Percentiles rank a stretch among this genome's conserved stretches.
phyloP scores from a whole-genome alignment of 2,113 vertebrate genomes.

The Caranx ignobilis region DNA sequence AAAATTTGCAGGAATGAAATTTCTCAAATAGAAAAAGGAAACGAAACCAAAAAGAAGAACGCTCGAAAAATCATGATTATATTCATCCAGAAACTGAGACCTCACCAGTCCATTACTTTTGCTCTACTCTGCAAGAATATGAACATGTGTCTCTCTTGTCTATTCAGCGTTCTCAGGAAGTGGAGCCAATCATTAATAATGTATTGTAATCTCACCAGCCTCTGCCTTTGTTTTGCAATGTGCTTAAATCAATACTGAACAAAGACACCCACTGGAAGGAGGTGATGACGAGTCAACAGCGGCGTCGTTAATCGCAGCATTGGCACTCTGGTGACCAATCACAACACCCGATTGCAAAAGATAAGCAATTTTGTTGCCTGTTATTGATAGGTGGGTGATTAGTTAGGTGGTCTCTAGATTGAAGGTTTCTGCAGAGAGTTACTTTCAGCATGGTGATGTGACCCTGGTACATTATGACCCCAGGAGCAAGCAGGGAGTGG shows the following conservation, averaged over 20 bases:
- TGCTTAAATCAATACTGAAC: conserved; percentile 55
- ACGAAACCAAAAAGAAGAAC: no score
- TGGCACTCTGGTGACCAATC: conserved; percentile 20
- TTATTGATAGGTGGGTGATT: neutral
- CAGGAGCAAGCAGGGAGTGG: neutral
- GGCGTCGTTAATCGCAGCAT: neutral
- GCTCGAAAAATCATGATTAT: no score
- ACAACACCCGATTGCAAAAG: neutral
- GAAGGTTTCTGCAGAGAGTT: neutral
- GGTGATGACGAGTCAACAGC: conserved; percentile 17
- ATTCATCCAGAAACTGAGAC: neutral
- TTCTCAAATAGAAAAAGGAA: no score
- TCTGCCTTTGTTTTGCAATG: conserved; percentile 45
- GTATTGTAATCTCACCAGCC: conserved; percentile 21
- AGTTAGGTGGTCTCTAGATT: neutral
- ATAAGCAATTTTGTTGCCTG: conserved; percentile 1
- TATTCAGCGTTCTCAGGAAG: conserved; percentile 22
- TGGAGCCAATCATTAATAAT: conserved; percentile 52
- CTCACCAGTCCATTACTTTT: neutral
- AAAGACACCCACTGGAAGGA: conserved; percentile 33
- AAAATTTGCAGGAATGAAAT: no score
- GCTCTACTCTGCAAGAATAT: neutral
- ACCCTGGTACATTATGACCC: conserved; percentile 35
- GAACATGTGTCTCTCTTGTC: neutral
- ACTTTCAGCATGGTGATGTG: conserved; percentile 2